Base-by-base conservation (phyloP, 2,113 vertebrate species). In the Formicarius rufipectus region DNA sequence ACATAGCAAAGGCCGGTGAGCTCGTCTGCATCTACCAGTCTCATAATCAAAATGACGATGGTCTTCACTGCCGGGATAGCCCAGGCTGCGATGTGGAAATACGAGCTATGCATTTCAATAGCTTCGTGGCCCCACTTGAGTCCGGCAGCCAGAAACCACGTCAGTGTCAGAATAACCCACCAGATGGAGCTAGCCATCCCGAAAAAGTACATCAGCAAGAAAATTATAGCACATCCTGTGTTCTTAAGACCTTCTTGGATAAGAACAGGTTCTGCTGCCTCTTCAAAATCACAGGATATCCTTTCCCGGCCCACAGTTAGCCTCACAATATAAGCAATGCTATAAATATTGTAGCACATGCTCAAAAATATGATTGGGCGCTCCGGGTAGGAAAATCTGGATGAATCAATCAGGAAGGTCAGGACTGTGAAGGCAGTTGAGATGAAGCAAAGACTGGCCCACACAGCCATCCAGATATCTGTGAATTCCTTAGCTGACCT, bases 301-400 rank as follows among this genome's bases (percentile, higher is more conserved):
- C 99, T 99, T 93, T 99, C 99, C 95, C 99, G 98, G 83, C 99
- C 99, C 72, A 99, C 98, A 42, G 99, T 99, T 95, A 99, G 97
- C 72, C 99, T 98, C 72, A 99, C 99, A 98, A 99, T 98, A 98
- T 99, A 99, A 97, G 99, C 99, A 73, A 99, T 99, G 96, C 99
- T 99, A 98, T 99, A 99, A 97, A 99, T 99, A 97, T 99, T 99
- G 96, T 99, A 99, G 98, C 99, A 99, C 99, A 99, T 99, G 95
- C 99, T 99, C 67, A 99, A 98, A 93, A 99, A 99, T 96, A 99
- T 99, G 98, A 99, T 99, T 94, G 99, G 99, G 58, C 99, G 98
- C 96, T 99, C 99, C 0, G 99, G 99, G 97, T 99, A 99, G 85
- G 99, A 99, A 97, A 99, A 99, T 68, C 99, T 98, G 66, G 99